Evolutionary conservation across 2,888 invertebrate genomes (phyloP), one percentile per base, ranked within the genome.

Genomic region (Exephanes ischioxanthus): DNA sequence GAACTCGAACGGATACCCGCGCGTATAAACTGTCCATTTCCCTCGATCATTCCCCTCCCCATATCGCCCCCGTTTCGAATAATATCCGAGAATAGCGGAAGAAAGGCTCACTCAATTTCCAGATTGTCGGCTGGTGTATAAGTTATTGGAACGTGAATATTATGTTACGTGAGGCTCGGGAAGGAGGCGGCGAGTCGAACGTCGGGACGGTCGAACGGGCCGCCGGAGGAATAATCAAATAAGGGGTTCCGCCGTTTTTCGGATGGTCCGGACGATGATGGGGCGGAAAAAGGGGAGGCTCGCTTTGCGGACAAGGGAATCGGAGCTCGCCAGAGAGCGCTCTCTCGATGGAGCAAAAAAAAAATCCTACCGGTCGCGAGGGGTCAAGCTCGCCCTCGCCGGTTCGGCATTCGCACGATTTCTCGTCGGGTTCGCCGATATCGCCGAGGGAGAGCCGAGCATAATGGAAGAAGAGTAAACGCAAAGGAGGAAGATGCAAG

Each of bases 351-450:
- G 19, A 58, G 58, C 22, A n/a, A n/a, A 73, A 71, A 77, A 85
- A 77, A 77, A 77, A 45, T 14, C 45, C 45, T 11, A 19, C 9
- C 19, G 73, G 63, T 70, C 70, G 66, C 79, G 48, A 79, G 71
- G 76, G 79, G 82, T 79, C 85, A 83, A 83, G 67, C 76, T 76
- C 58, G 76, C 75, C 79, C 70, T 41, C 63, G 22, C 71, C 55
- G 63, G 37, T 78, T 48, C 48, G 37, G 45, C 63, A 58, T 79
- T 68, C 66, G 71, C 71, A 76, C 51, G 67, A 51, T 80, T 80
- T 80, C 79, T 55, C 58, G 26, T 58, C 66, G 75, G 37, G 33
- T 71, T 45, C 58, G 14, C 55, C 80, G 80, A 83, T 85, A 77
- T 83, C 79, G 80, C 41, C 45, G 72, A 83, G 80, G 80, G 72